These are phyloP conservation scores for Leptatherina wallacei DNA, from an alignment of 2,797 vertebrate species.

Conservation along the genomic window DNA sequence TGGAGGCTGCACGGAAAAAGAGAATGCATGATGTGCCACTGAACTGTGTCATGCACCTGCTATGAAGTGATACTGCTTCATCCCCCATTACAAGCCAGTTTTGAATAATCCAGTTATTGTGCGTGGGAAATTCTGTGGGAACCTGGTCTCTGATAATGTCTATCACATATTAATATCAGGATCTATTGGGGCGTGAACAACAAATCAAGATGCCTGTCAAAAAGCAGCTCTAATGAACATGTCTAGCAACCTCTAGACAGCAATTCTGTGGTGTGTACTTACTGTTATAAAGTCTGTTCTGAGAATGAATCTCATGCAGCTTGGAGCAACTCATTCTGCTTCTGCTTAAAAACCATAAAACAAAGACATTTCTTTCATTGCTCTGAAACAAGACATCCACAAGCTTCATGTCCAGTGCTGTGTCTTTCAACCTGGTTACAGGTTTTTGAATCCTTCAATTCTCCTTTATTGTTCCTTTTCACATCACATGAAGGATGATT, in stretches of 20 bases:
- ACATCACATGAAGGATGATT: slow-evolving; percentile 15
- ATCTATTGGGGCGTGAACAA: background rate
- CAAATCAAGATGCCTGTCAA: background rate
- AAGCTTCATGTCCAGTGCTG: slow-evolving; percentile 18
- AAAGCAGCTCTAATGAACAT: background rate
- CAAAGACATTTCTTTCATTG: background rate
- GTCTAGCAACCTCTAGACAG: background rate
- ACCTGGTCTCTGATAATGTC: too few relatives aligned
- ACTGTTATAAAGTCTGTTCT: background rate
- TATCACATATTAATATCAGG: background rate
- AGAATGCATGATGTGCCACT: slow-evolving; percentile 2
- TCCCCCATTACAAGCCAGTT: background rate
- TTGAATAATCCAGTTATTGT: background rate
- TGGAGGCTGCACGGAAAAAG: slow-evolving; percentile 23
- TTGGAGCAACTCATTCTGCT: background rate
- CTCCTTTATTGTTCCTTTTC: slow-evolving; percentile 2
- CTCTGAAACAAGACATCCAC: background rate
- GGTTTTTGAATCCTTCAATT: slow-evolving; percentile 14
- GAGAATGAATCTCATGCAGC: background rate
- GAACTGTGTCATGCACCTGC: slow-evolving; percentile 43
- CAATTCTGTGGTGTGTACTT: background rate
- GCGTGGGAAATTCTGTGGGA: background rate
- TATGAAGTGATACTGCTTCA: background rate
- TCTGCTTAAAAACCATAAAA: background rate
- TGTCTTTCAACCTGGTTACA: slow-evolving; percentile 1